Percentiles rank a stretch among this genome's conserved stretches.
These are phyloP conservation scores for Campylorhamphus procurvoides DNA, from an alignment of 2,113 vertebrate species.

Conservation along the genomic window DNA sequence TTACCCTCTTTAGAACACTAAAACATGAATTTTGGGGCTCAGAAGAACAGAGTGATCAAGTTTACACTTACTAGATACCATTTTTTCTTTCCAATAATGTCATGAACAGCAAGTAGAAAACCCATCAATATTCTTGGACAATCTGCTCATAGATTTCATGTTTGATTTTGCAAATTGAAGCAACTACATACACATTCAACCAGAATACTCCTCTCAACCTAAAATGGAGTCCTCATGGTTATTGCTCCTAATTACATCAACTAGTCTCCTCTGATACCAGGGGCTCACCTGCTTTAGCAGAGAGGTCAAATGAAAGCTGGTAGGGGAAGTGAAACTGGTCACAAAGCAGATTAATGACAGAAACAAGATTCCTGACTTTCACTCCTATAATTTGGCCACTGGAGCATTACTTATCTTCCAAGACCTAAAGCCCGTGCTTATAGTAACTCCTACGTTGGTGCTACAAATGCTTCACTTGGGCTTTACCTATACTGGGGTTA, in stretches of 20 bases:
- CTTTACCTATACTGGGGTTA: background rate
- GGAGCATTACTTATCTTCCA: background rate
- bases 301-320: background rate
- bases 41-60: background rate
- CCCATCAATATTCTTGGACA: background rate
- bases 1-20: background rate
- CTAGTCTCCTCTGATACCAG: accelerated
- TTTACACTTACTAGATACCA: background rate
- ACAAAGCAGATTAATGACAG: background rate
- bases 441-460: background rate
- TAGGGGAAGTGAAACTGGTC: background rate
- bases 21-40: background rate
- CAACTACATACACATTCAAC: background rate
- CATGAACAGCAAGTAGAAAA: background rate
- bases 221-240: background rate
- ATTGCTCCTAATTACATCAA: background rate
- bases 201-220: background rate
- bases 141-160: background rate
- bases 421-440: background rate
- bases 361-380: background rate
- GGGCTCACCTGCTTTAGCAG: background rate
- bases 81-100: background rate
- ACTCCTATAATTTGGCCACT: background rate
- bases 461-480: background rate
- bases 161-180: background rate